Conservation (phyloP, 2,113 vertebrate species). For the Cryptotis parvus region DNA sequence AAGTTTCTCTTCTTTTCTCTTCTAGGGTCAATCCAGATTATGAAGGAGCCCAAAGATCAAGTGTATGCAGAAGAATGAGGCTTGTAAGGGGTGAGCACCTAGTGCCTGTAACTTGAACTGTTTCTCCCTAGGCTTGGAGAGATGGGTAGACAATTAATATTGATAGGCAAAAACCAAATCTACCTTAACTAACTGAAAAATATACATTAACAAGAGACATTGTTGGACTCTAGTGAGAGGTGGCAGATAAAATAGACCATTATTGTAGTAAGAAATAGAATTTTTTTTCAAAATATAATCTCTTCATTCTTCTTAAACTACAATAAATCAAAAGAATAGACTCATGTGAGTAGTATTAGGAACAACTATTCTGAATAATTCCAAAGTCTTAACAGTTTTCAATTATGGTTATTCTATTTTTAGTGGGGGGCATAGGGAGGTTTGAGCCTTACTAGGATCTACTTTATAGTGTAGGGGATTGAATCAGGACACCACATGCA, state of each 20-base stretch:
- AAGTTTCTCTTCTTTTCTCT: slow-evolving; percentile 1
- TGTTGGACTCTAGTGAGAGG: slow-evolving; percentile 25
- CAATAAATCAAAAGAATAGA: not conserved
- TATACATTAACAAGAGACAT: slow-evolving; percentile 21
- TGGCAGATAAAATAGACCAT: slow-evolving; percentile 40
- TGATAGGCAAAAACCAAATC: not conserved
- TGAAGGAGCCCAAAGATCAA: not conserved
- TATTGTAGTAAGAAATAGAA: not conserved
- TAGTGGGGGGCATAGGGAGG: too few relatives aligned
- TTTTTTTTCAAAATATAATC: not conserved
- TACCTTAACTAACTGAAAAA: slow-evolving; percentile 35
- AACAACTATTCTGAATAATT: not conserved
- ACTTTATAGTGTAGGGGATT: not conserved
- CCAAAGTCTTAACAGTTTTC: not conserved
- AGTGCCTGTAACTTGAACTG: not conserved
- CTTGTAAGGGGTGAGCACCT: not conserved
- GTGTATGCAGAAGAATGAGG: not conserved
- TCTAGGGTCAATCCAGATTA: not conserved
- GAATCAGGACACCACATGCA: not conserved
- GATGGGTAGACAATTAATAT: slow-evolving; percentile 30
- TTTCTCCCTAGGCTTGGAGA: not conserved
- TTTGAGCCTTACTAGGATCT: too few relatives aligned
- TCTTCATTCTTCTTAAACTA: not conserved
- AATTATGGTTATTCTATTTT: too few relatives aligned
- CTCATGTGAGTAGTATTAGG: not conserved